Conservation (phyloP, 1,140 invertebrate genomes). For the Diprion similis region DNA sequence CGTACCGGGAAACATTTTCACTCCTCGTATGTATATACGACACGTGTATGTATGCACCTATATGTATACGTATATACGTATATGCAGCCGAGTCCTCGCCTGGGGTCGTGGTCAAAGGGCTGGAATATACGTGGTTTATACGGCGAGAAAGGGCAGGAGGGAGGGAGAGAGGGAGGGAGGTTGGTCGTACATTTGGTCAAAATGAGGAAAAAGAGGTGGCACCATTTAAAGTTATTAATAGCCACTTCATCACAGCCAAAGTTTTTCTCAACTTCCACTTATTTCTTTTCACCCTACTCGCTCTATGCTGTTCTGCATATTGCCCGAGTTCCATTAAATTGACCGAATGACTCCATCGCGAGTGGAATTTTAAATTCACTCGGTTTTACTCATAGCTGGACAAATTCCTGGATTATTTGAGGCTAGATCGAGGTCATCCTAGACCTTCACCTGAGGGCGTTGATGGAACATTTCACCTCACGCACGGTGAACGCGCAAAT, state of each 20-base stretch:
- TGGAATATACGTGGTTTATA: background rate
- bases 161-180: background rate
- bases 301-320: slow-evolving; percentile 26
- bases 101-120: background rate
- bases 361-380: slow-evolving; percentile 40
- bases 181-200: background rate
- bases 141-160: background rate
- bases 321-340: slow-evolving; percentile 45
- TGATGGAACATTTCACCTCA: no score
- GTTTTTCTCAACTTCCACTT: slow-evolving; percentile 23
- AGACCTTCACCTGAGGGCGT: background rate
- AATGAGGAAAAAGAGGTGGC: slow-evolving; percentile 29
- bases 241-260: slow-evolving; percentile 39
- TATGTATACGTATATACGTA: background rate
- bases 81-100: background rate
- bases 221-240: slow-evolving; percentile 41
- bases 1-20: background rate
- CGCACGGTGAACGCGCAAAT: no score
- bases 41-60: background rate
- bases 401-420: background rate
- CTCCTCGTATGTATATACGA: background rate
- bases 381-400: background rate
- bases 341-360: slow-evolving; percentile 39
- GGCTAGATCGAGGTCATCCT: background rate
- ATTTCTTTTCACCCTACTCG: no score